phyloP scores from a whole-genome alignment of 2,113 vertebrate genomes.

The Pipra filicauda region DNA sequence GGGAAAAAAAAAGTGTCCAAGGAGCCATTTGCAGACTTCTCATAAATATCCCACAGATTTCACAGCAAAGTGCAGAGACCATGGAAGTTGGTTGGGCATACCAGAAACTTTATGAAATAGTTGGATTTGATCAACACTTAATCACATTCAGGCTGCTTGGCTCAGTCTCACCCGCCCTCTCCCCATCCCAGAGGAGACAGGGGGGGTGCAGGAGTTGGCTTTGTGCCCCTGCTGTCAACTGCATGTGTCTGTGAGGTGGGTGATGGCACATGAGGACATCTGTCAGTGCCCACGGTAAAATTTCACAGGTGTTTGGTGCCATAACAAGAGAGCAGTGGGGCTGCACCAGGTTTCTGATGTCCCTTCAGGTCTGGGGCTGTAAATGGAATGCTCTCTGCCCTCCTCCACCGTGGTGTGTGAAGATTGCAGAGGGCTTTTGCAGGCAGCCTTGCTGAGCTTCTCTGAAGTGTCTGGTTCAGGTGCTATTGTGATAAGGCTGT shows the following conservation, averaged over 20 bases:
- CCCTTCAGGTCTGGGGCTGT: neutral
- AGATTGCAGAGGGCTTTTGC: neutral
- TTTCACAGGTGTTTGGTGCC: rapidly evolving
- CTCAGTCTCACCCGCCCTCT: rapidly evolving
- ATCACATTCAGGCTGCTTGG: neutral
- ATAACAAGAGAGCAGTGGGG: rapidly evolving
- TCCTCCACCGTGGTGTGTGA: rapidly evolving
- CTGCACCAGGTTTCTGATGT: neutral
- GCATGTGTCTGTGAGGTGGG: rapidly evolving
- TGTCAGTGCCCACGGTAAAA: too few relatives aligned
- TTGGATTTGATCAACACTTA: conserved; percentile 5
- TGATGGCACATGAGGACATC: neutral
- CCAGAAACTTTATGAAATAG: neutral
- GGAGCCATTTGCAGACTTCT: neutral
- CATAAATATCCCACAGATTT: neutral
- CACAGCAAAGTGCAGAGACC: neutral
- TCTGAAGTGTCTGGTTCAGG: neutral
- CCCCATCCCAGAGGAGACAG: rapidly evolving
- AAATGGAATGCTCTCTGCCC: neutral
- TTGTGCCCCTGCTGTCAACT: rapidly evolving
- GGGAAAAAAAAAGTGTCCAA: neutral
- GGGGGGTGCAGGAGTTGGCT: neutral
- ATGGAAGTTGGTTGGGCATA: neutral
- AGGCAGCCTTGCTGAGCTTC: neutral
- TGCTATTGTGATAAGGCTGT: neutral